Evolutionary conservation across 2,113 vertebrate species (phyloP).

Genomic region (Sigmodon hispidus): DNA sequence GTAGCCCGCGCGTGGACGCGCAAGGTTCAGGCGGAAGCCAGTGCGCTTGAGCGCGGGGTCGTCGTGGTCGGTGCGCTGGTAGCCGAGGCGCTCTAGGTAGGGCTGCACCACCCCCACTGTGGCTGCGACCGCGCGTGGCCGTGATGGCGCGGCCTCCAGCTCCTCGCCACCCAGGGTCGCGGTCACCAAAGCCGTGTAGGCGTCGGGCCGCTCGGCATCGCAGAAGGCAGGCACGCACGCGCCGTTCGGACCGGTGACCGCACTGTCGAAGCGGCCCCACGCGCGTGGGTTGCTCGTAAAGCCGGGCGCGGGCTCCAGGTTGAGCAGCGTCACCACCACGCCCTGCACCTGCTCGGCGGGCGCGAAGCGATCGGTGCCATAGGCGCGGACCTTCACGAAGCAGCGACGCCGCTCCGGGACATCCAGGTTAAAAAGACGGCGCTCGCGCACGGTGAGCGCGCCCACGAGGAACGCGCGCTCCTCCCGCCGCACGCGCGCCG

Average conservation of each 20-base stretch:
- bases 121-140: constrained; percentile 90
- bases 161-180: constrained; percentile 96
- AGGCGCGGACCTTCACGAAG: constrained; percentile 96
- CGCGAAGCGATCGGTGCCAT: constrained; percentile 95
- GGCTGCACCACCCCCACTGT: constrained; percentile 94
- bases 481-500: constrained; percentile 89
- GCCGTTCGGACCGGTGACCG: constrained; percentile 94
- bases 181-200: constrained; percentile 94
- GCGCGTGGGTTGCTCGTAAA: constrained; percentile 94
- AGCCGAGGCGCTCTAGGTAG: constrained; percentile 93
- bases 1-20: constrained; percentile 93
- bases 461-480: constrained; percentile 96
- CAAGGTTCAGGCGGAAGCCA: constrained; percentile 93
- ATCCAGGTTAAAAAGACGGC: constrained; percentile 96
- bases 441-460: constrained; percentile 94
- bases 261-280: constrained; percentile 98
- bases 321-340: constrained; percentile 93
- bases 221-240: constrained; percentile 98
- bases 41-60: constrained; percentile 93
- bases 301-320: constrained; percentile 94
- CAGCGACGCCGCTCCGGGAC: constrained; percentile 97
- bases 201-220: constrained; percentile 88
- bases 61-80: constrained; percentile 93
- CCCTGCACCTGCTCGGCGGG: constrained; percentile 94
- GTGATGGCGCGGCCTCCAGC: constrained; percentile 94